Evolutionary conservation across 2,113 vertebrate species (phyloP), one percentile per base, ranked within the genome.

Genomic region (Pontoporia blainvillei): DNA sequence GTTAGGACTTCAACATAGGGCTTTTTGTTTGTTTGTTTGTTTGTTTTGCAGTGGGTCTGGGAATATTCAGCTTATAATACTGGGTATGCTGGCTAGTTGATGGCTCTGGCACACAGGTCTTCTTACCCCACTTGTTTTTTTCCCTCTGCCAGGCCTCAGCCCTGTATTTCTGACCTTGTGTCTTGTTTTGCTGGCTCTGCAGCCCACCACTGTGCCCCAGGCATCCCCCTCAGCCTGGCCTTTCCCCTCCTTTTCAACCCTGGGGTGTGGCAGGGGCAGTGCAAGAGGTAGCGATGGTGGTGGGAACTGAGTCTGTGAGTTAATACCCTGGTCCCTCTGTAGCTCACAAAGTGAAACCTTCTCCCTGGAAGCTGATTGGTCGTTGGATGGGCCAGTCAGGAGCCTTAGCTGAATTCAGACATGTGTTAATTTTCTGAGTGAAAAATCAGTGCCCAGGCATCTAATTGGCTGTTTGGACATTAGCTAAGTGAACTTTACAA

Each of bases 391-490:
- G 61, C 52, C 72, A 21, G 7, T 36, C 31, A 46, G 23, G 54
- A 79, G 62, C n/a, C 64, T 29, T 52, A 20, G 52, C 39, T 25
- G 57, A 72, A 52, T n/a, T 34, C 1, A 2, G 87, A 41, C 29
- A 11, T 23, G 41, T 20, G 41, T 75, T 92, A 15, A 76, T 87
- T 95, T 84, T 64, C 52, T 54, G 52, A 71, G 20, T 67, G 73
- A 82, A 71, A 96, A 91, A 73, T 75, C 49, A 34, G 11, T 52
- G 86, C 41, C 4, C 4, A 71, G 17, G 66, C 34, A 36, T 46
- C 17, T 66, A 76, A 78, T 61, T 57, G 93, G 72, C 54, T 82
- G 21, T 93, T 82, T 67, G 82, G 83, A 82, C 31, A 46, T 71
- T 54, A 72, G 67, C 78, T 86, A 84, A 64, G 36, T 44, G 62